Evolutionary conservation across 2,888 invertebrate genomes (phyloP), one percentile per base, ranked within the genome.

Genomic region (Falcaria lacertinaria): DNA sequence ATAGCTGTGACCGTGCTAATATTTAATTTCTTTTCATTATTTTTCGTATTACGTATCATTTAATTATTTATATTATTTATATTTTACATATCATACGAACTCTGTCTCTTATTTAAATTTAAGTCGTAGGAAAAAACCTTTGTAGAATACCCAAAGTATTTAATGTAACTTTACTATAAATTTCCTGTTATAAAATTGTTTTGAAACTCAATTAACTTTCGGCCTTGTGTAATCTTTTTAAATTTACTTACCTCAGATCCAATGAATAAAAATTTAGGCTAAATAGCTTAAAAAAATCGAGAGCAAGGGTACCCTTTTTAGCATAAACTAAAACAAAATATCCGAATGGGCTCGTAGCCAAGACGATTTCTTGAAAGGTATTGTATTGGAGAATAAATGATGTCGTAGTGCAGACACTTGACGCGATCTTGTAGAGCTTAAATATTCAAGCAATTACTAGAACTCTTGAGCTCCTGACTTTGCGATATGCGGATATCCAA

Each of bases 381-480:
- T 55, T 37, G 54, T 59, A 53, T 64, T 64, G 52, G 52, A 48
- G 67, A 67, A 64, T 63, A 68, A 73, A 70, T 65, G 55, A 57
- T 54, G 52, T 47, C 46, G 54, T 43, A 42, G 47, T 51, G 52
- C 43, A 48, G 54, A 54, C 53, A 52, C 63, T 65, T 56, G 45
- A 57, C 54, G 42, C 57, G 50, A 50, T 49, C 50, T 56, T 48
- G 47, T 52, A 54, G 62, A 59, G 60, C 52, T 74, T 73, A 58
- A 28, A 65, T 74, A 76, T 78, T 75, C 74, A 69, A 68, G 65
- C 72, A 74, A 78, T 75, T 73, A 28, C 28, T 11, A 75, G 53
- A 57, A 50, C 38, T 11, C 7, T 28, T 42, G 42, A 13, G 44
- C 45, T 47, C 52, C 53, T 41, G 17, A 7, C 11, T 28, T 11